Percentiles rank a stretch among this genome's conserved stretches.
Evolutionary conservation across 1,140 invertebrate species (phyloP).

Genomic region (Neuroterus valhalla): DNA sequence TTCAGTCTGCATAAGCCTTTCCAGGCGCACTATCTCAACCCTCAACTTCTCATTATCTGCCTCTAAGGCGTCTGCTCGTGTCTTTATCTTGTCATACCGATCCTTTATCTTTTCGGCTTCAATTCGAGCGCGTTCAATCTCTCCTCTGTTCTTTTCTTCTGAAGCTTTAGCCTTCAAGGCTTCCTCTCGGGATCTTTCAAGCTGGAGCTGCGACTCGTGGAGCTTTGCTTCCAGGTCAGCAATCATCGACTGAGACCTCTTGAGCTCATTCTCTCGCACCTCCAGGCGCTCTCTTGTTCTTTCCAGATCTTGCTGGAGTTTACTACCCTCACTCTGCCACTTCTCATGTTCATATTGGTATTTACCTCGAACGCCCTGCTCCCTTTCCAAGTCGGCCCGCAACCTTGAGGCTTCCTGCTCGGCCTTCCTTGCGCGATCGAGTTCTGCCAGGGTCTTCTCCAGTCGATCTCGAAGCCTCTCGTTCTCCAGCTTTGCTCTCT

Average conservation of each 20-base stretch:
- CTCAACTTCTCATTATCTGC: conserved; percentile 85
- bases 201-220: conserved; percentile 86
- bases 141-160: conserved; percentile 86
- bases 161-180: conserved; percentile 81
- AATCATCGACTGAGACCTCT: conserved; percentile 79
- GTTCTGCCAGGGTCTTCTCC: conserved; percentile 86
- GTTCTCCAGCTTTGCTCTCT: conserved; percentile 86
- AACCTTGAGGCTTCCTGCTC: conserved; percentile 81
- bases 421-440: conserved; percentile 83
- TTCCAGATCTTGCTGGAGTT: conserved; percentile 80
- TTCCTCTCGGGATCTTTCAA: conserved; percentile 86
- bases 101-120: conserved; percentile 91
- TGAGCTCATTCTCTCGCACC: conserved; percentile 83
- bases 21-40: conserved; percentile 81
- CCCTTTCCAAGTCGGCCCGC: conserved; percentile 83
- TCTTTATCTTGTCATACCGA: conserved; percentile 87
- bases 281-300: conserved; percentile 86
- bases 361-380: conserved; percentile 87
- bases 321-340: conserved; percentile 77
- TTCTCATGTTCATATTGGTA: conserved; percentile 92
- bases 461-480: conserved; percentile 88
- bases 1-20: conserved; percentile 78
- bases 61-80: conserved; percentile 81
- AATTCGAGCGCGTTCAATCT: conserved; percentile 86
- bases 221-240: conserved; percentile 85